Evolutionary conservation across 1,140 invertebrate genomes (phyloP).

Genomic region (Drosophila aff.): DNA sequence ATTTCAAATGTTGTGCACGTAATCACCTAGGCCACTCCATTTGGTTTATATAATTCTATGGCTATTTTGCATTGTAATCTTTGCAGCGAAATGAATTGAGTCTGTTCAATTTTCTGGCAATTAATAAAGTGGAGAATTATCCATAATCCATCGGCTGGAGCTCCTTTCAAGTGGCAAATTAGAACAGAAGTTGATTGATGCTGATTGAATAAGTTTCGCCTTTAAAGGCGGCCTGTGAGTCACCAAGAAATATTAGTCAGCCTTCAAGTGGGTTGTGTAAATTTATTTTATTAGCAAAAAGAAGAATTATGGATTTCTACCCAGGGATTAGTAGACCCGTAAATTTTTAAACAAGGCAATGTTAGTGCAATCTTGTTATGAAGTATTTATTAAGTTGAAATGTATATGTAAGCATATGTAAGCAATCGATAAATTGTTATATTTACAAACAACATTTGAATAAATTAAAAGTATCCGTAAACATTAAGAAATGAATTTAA

Average conservation of each 20-base stretch:
- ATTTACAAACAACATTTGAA: not conserved
- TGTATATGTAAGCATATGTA: not conserved
- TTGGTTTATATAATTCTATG: conserved; percentile 53
- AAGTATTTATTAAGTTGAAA: too few relatives aligned
- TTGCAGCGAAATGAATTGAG: conserved; percentile 26
- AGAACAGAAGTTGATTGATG: conserved; percentile 50
- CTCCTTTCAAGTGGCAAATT: conserved; percentile 53
- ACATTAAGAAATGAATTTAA: too few relatives aligned
- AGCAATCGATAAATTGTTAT: not conserved
- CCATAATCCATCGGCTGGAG: conserved; percentile 19
- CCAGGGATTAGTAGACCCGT: not conserved
- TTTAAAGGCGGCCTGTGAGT: conserved; percentile 28
- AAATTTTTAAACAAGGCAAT: not conserved
- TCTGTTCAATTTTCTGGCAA: conserved; percentile 27
- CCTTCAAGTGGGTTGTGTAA: conserved; percentile 12
- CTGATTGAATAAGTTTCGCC: conserved; percentile 34
- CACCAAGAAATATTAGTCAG: conserved; percentile 22
- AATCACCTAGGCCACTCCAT: conserved; percentile 43
- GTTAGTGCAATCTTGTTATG: too few relatives aligned
- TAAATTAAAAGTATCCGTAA: too few relatives aligned
- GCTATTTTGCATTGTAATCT: conserved; percentile 45
- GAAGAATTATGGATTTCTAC: not conserved
- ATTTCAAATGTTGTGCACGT: conserved; percentile 47
- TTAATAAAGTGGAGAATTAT: conserved; percentile 33
- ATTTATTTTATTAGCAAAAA: not conserved